Evolutionary conservation across 2,797 vertebrate species (phyloP), one percentile per base, ranked within the genome.

Genomic region (Aphelocoma californica): DNA sequence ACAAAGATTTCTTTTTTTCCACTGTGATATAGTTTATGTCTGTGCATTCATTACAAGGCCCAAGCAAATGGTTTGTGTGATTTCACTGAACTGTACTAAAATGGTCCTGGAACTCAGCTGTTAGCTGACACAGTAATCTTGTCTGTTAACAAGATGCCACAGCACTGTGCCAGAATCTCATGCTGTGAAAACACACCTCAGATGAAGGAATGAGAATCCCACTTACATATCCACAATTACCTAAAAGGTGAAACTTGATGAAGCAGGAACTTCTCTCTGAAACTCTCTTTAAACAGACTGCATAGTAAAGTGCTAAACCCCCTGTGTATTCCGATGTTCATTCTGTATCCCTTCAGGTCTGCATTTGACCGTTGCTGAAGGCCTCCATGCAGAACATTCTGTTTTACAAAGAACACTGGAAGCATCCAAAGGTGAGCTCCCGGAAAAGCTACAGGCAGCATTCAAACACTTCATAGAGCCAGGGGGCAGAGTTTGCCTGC

Each of bases 271-370:
- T 77, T 67, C 3, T 66, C 23, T 78, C 34, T 45, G 54, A 82
- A 74, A 9, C 3, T 28, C 10, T 10, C 18, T 60, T 69, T n/a
- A 64, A 48, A 34, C 10, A 38, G 24, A 23, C 16, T 64, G 15
- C 8, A 20, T 36, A 81, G 62, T 0, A 1, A 74, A 58, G 31
- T 34, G 20, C 20, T 70, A 84, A 94, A 77, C 13, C 7, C 2
- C 1, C 5, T 1, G 0, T 12, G 6, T 48, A 20, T 28, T 80
- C 21, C 8, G 15, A 2, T 24, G 3, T 57, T 64, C 10, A 10
- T 66, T 44, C 19, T 62, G 8, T 42, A 42, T 26, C 13, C 3
- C 14, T 67, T 56, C 48, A 56, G 32, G 11, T 58, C n/a, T 74
- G n/a, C 4, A 5, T 62, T 56, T 9, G 3, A 10, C 32, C 1